phyloP scores from a whole-genome alignment of 1,140 invertebrate genomes.

The Bombus terrestris region DNA sequence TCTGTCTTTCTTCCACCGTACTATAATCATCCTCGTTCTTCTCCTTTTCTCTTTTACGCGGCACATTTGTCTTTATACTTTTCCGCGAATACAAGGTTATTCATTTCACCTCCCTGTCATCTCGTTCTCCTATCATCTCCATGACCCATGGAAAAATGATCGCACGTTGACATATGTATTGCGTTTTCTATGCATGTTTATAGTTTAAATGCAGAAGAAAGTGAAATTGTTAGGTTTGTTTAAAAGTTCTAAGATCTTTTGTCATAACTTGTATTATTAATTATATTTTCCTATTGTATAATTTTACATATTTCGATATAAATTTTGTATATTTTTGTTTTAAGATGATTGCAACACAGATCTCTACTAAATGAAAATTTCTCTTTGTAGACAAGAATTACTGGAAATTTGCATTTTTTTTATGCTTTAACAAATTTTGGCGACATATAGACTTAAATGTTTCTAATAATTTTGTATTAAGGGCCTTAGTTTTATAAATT shows the following conservation, averaged over 20 bases:
- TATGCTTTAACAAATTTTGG: background rate
- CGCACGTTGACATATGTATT: conserved; percentile 32
- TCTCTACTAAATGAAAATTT: background rate
- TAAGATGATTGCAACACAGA: background rate
- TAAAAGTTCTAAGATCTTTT: background rate
- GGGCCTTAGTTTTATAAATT: background rate
- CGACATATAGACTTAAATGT: background rate
- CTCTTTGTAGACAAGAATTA: background rate
- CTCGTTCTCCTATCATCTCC: background rate
- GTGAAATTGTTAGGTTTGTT: background rate
- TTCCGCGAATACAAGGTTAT: conserved; percentile 30
- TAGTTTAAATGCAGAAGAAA: background rate
- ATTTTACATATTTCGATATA: background rate
- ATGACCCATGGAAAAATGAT: conserved; percentile 3
- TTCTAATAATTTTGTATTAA: background rate
- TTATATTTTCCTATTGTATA: background rate
- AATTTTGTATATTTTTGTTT: background rate
- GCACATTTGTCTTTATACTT: conserved; percentile 17
- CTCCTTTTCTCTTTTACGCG: conserved; percentile 15
- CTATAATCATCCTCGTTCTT: conserved; percentile 10
- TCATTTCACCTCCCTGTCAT: conserved; percentile 25
- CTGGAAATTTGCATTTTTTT: background rate
- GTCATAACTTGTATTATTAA: background rate
- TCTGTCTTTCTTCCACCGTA: background rate
- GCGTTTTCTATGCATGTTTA: background rate